Base-by-base conservation (phyloP, 64 coral and sea anemone genomes). In the Montipora efflorescens region DNA sequence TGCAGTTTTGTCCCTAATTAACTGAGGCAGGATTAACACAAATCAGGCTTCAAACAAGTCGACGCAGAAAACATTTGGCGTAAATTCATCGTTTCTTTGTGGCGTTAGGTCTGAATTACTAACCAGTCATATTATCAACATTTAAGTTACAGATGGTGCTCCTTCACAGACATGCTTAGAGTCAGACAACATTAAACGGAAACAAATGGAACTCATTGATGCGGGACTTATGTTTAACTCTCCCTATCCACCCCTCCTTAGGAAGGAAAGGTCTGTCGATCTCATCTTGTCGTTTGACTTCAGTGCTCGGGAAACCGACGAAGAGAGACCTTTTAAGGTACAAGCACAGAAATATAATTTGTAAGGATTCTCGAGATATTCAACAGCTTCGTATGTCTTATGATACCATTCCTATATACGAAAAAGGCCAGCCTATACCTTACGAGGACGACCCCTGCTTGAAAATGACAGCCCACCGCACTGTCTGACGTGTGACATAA, bases 161-260 rank as follows among this genome's bases (percentile, higher is more conserved):
- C 19, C 36, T 48, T 28, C 5, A 78, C 44, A 22, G 36, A 4
- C 4, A 5, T 19, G 14, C 16, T 57, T 91, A 8, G 78, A 48
- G 48, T 10, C 15, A 47, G 46, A 79, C 5, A 91, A 68, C 47
- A 79, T 55, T 6, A 20, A 82, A 16, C 81, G 53, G 4, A 81
- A 43, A 68, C 59, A 59, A 49, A 80, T 91, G 89, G 77, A 91
- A 22, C 77, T 91, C 7, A 72, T 91, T 13, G 89, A 91, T 43
- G 89, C 76, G 21, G 89, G 78, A 51, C 59, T 91, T 18, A 91
- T 91, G 78, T 91, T 91, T 15, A 91, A 91, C 28, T 91, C 89
- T 13, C 89, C 89, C 1, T 91, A 82, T 20, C 76, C 89, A 18
- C 89, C 89, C 14, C 66, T 91, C 13, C 78, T 91, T 8, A 49